A percentile compares a stretch with the other conserved stretches of the same genome.
These are phyloP conservation scores for Coelogynopora nodosa DNA, from an alignment of 2,888 invertebrate species.

Conservation along the genomic window DNA sequence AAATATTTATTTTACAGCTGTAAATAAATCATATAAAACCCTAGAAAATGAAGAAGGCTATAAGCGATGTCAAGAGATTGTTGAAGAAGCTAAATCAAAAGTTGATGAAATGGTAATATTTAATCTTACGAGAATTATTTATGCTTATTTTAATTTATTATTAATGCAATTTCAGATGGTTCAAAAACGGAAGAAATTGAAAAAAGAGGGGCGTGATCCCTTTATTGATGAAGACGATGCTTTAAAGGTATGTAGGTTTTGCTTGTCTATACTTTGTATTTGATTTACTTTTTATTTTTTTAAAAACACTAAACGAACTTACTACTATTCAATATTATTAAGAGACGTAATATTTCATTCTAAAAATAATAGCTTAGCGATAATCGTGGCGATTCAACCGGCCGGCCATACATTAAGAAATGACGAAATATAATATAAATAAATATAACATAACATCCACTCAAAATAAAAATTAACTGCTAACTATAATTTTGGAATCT, in stretches of 20 bases:
- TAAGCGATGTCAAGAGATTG: constrained; percentile 87
- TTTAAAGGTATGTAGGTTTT: constrained; percentile 27
- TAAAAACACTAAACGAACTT: too few relatives aligned
- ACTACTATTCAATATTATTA: too few relatives aligned
- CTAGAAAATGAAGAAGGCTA: constrained; percentile 88
- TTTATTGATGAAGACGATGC: constrained; percentile 42
- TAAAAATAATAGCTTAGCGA: too few relatives aligned
- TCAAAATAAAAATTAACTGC: too few relatives aligned
- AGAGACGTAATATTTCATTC: too few relatives aligned
- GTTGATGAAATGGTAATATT: constrained; percentile 72
- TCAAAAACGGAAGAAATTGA: constrained; percentile 36
- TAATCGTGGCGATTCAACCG: too few relatives aligned
- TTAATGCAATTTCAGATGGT: constrained; percentile 38
- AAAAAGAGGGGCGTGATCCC: constrained; percentile 24
- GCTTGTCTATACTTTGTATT: neutral
- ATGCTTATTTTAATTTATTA: neutral
- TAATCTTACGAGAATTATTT: neutral
- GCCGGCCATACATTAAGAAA: too few relatives aligned
- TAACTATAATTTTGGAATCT: too few relatives aligned
- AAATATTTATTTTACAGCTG: too few relatives aligned
- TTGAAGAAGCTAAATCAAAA: constrained; percentile 89
- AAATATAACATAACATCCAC: too few relatives aligned
- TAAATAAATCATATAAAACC: constrained; percentile 86
- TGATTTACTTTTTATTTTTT: neutral
- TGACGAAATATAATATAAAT: too few relatives aligned